These are phyloP conservation scores for Eilema sororculum DNA, from an alignment of 2,888 invertebrate species.

Conservation along the genomic window DNA sequence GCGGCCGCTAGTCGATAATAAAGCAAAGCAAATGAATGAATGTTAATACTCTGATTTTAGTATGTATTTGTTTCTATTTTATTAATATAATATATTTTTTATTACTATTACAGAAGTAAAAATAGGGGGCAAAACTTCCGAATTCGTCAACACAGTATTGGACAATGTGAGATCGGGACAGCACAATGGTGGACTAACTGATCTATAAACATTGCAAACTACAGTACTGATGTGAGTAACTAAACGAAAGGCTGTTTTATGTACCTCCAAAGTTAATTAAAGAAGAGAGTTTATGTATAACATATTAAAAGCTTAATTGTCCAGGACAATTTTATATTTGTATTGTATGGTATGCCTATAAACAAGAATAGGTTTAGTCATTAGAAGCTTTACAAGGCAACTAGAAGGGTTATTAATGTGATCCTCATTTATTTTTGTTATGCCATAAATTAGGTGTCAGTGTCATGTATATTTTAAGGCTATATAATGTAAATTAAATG, in stretches of 20 bases:
- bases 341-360: constrained; percentile 75
- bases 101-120: constrained; percentile 89
- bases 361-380: constrained; percentile 71
- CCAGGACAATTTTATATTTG: constrained; percentile 84
- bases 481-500: constrained; percentile 23
- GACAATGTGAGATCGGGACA: constrained; percentile 94
- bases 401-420: constrained; percentile 62
- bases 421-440: constrained; percentile 58
- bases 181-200: constrained; percentile 92
- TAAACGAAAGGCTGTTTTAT: constrained; percentile 85
- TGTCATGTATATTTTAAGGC: constrained; percentile 49
- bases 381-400: constrained; percentile 80
- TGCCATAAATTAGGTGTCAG: constrained; percentile 60
- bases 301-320: constrained; percentile 76
- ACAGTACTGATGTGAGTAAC: constrained; percentile 67
- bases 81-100: neutral
- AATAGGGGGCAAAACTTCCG: constrained; percentile 97
- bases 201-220: constrained; percentile 82
- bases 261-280: constrained; percentile 87
- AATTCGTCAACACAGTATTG: constrained; percentile 96
- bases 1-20: no score
- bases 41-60: neutral
- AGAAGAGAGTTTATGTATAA: constrained; percentile 73
- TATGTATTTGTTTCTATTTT: neutral
- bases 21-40: neutral